Base-by-base conservation (phyloP, 2,797 vertebrate species). In the Leontocebus nigricollis region DNA sequence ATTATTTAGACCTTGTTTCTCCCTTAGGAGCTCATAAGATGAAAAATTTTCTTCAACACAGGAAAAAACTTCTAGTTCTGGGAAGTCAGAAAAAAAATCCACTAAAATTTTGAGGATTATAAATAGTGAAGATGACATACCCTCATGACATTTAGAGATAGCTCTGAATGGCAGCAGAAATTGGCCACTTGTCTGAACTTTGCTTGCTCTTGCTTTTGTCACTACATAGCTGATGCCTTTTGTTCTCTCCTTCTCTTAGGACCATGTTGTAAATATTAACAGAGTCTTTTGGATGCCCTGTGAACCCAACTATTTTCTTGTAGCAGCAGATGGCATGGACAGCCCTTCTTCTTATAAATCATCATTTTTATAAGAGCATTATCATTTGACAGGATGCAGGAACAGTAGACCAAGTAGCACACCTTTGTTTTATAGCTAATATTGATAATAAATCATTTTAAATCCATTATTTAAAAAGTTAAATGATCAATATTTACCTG, bases 381-480 rank as follows among this genome's bases (percentile, higher is more conserved):
- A 86, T 67, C 57, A 57, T 90, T 96, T 95, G 92, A 86, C 1
- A 3, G 79, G 55, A 93, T 36, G 13, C 46, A 75, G 80, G 30
- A 15, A 19, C n/a, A 96, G 50, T 87, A 97, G 88, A 4, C 0
- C n/a, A 94, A 2, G 17, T 41, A 96, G 36, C 4, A 46, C 10
- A 1, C 2, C 0, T 1, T 11, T 36, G 44, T 92, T 90, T 82
- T n/a, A 55, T 36, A 85, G 79, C 70, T 52, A 17, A 83, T 14
- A 5, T 2, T 67, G 41, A 10, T 95, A n/a, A 50, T 26, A 97
- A 95, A 93, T 20, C 22, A 87, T 92, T 94, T 88, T 50, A 48
- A 50, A 70, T 30, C 14, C 44, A 59, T 50, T 57, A 81, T 57
- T 80, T 44, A 19, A 93, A 46, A 57, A 94, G 41, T 41, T 52